Evolutionary conservation across 2,797 vertebrate species (phyloP), one percentile per base, ranked within the genome.

Genomic region (Chiloscyllium punctatum): DNA sequence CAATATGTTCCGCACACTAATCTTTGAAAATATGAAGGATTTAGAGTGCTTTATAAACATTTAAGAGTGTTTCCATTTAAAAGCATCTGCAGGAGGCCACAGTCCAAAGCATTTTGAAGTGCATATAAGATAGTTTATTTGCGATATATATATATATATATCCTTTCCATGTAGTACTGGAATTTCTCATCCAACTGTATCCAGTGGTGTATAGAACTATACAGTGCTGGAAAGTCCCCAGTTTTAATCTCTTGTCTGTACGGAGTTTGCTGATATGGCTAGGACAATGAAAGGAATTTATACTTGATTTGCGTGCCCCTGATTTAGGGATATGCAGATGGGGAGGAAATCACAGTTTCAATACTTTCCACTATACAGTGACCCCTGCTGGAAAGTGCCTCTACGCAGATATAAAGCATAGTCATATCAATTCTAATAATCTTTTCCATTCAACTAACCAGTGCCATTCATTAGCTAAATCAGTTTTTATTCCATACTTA

Each of bases 11-110:
- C 23, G 66, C 90, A 92, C 62, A 62, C 90, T 92, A 92, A 69
- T 92, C 62, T 92, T 92, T 92, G 90, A 92, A 66, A 92, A 69
- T 37, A 68, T 92, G 88, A 33, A 66, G 90, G 62, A 92, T 37
- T 90, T 15, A 62, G 53, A 18, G 87, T 66, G 90, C 62, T 92
- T 69, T 68, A 69, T n/a, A 42, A 92, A 69, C n/a, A 92, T 68
- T 92, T 92, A 30, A 66, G 30, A 90, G 53, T 18, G 13, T 66
- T 90, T 62, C 57, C 57, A 62, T 62, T 90, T 90, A 62, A 57
- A n/a, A 62, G 30, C 16, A 30, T 57, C 27, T 33, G 51, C 27
- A 30, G 25, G 37, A 84, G 42, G 79, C 16, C 4, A 21, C 37
- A 48, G 37, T 84, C 79, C 79, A 84, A 23, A 84, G 37, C 18